Base-by-base conservation (phyloP, 2,797 vertebrate species). In the Arnoldichthys spilopterus region DNA sequence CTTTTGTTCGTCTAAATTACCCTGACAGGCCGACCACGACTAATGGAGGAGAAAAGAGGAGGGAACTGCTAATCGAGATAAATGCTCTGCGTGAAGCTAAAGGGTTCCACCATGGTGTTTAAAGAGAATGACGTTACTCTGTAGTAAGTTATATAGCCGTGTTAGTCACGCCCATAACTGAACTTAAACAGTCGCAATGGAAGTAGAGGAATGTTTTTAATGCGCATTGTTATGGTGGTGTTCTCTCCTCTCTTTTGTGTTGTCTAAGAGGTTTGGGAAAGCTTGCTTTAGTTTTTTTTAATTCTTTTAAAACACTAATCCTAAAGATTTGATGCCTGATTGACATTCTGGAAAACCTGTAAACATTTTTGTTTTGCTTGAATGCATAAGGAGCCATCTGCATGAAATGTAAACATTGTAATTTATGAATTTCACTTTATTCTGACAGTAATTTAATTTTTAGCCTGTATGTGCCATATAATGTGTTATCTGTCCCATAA, bases 21-120 rank as follows among this genome's bases (percentile, higher is more conserved):
- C 74, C 78, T 86, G 85, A 84, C 85, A 84, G 85, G 80, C 77
- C 54, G 71, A 81, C 74, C 37, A 74, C 70, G 67, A 81, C 71
- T 78, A 85, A 77, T 78, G 83, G 77, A 78, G 74, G 76, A 74
- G 72, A 79, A 68, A 72, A 70, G 61, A 79, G 40, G 76, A 82
- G 61, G 78, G 73, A 77, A 51, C 77, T 68, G 73, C 77, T 83
- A 85, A 82, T 80, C 53, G 61, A 82, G 79, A 79, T 84, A 77
- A 85, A 81, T 83, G 73, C 59, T 49, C 51, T 77, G 74, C 16
- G 59, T 62, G 26, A 40, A 70, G 76, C 58, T 74, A 74, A 78
- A 69, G 63, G 72, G 72, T 59, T 79, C 66, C 78, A 59, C 34
- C 62, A 49, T 49, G 28, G 77, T 59, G 74, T 76, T 86, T 82